Base-by-base conservation (phyloP, 2,888 invertebrate species). In the Scaptomyza cyrtandrae region DNA sequence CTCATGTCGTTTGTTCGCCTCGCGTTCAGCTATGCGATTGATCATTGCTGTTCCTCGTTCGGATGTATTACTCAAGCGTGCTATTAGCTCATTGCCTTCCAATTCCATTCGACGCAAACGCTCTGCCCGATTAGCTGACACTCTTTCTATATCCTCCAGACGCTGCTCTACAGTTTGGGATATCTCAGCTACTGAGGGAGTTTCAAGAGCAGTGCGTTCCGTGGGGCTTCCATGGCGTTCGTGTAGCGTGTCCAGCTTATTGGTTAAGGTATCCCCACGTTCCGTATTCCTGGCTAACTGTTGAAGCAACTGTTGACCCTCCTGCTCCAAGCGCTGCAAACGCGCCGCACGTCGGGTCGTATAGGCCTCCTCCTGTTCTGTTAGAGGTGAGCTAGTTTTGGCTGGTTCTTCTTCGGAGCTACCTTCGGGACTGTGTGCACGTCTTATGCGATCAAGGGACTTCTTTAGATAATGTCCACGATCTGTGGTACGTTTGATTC, bases 1-100 rank as follows among this genome's bases (percentile, higher is more conserved):
- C 49, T 80, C 75, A 50, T 85, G 81, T 1, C 88, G 83, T 1
- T 88, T 71, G 43, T 50, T 84, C 3, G 88, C 83, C 53, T 90
- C 91, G 2, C 91, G 79, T 46, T 89, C 88, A 6, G 88, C 89
- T 14, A 92, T 88, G 41, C 88, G 86, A 53, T 90, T 89, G 11
- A 90, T 90, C 86, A 92, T 90, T 45, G 82, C 79, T 0, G 89
- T 89, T 13, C 92, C 92, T 9, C 89, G 86, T 48, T 90, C 86
- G 3, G 91, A 89, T 3, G 90, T 91, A 35, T 86, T 83, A 13
- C 91, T 88, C 19, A 91, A 77, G 11, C 86, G 89, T 13, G 77
- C 76, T 54, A 97, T 95, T 13, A 97, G 92, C 76, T 95, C 94
- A 73, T 95, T 94, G 3, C 96, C 96, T 91, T 97, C 96, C 80